Evolutionary conservation across 2,797 vertebrate genomes (phyloP).

Genomic region (Coregonus ussuriensis): DNA sequence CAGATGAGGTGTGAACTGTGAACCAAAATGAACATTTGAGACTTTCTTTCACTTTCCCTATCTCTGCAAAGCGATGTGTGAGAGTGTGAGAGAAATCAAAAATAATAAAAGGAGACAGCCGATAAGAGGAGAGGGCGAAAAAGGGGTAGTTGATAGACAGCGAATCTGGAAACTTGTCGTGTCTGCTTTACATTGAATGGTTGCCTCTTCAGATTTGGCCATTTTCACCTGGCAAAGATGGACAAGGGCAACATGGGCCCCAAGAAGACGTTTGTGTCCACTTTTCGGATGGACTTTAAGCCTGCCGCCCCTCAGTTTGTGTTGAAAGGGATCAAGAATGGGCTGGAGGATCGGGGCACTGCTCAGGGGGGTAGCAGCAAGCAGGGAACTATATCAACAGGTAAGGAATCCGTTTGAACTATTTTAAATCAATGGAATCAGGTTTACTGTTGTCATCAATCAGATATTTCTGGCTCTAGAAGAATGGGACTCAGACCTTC

Average conservation of each 20-base stretch:
- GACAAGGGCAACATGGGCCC: conserved; percentile 54
- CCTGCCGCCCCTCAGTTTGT: conserved; percentile 19
- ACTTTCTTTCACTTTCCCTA: too few relatives aligned
- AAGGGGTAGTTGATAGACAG: not conserved
- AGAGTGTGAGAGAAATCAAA: not conserved
- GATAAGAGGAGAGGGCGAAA: not conserved
- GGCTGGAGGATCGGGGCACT: conserved; percentile 9
- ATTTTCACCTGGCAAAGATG: conserved; percentile 56
- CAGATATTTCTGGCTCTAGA: not conserved
- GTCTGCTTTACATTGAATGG: not conserved
- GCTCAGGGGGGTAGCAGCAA: conserved; percentile 27
- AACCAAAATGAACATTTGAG: not conserved
- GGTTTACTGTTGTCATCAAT: not conserved
- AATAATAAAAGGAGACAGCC: not conserved
- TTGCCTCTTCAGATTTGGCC: conserved; percentile 15
- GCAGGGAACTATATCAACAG: conserved; percentile 50
- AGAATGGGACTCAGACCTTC: not conserved
- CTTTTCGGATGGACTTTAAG: conserved; percentile 64
- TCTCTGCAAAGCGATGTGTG: too few relatives aligned
- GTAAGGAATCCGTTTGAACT: conserved; percentile 42
- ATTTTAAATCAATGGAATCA: not conserved
- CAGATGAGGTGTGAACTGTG: conserved; percentile 35
- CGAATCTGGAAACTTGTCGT: not conserved
- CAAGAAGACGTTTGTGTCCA: conserved; percentile 69
- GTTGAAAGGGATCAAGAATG: conserved; percentile 39